Percentiles rank a stretch among this genome's conserved stretches.
phyloP scores from a whole-genome alignment of 2,888 invertebrate species.

The Drosophila paranaensis region DNA sequence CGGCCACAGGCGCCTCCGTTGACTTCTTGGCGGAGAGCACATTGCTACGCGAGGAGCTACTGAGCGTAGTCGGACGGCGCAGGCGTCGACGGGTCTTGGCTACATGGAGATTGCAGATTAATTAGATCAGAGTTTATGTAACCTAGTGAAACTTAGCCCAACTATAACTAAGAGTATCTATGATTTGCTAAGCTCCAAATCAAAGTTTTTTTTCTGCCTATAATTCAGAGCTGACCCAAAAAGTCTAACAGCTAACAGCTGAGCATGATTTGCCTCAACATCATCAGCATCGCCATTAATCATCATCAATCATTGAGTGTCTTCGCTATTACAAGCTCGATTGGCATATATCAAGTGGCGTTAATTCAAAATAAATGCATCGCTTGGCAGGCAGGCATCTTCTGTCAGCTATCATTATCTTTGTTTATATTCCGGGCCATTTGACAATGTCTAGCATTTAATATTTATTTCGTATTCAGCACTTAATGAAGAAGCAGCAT shows the following conservation, averaged over 20 bases:
- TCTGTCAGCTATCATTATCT: conserved; percentile 41
- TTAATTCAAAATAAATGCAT: conserved; percentile 61
- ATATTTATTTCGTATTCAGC: conserved; percentile 31
- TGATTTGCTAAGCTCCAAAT: background rate
- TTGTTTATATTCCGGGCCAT: conserved; percentile 39
- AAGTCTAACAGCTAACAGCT: conserved; percentile 10
- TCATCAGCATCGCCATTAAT: conserved; percentile 10
- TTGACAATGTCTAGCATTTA: conserved; percentile 29
- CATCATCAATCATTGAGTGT: conserved; percentile 24
- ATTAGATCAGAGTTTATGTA: background rate
- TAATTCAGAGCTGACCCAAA: conserved; percentile 8
- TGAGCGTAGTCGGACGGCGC: conserved; percentile 84
- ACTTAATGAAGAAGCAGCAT: conserved; percentile 56
- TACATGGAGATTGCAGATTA: conserved; percentile 30
- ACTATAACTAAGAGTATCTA: background rate
- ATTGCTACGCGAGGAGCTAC: conserved; percentile 85
- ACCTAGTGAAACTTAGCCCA: background rate
- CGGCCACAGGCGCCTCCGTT: conserved; percentile 68
- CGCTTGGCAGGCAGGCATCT: conserved; percentile 29
- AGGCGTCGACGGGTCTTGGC: conserved; percentile 83
- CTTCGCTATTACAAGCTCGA: conserved; percentile 33
- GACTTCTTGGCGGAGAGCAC: conserved; percentile 85
- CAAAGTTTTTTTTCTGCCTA: background rate
- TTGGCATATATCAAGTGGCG: conserved; percentile 46
- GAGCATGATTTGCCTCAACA: conserved; percentile 13